A percentile compares a stretch with the other conserved stretches of the same genome.
Conservation (phyloP, 2,797 vertebrate genomes). For the Phyllotis vaccarum region DNA sequence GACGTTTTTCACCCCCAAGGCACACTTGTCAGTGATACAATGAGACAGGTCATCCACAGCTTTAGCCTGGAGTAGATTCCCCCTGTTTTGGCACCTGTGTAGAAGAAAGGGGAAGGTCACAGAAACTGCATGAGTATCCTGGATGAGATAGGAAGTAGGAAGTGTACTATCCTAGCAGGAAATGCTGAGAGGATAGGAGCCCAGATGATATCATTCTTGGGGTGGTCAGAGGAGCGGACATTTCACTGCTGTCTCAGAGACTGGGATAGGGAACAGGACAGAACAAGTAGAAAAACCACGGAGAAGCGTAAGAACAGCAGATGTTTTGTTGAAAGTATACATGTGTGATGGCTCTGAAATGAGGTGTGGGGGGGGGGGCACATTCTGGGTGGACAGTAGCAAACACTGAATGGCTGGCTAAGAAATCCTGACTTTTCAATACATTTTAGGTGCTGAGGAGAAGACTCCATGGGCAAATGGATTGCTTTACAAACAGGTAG, state of each 20-base stretch:
- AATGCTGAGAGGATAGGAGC: not conserved
- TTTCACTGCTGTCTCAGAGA: not conserved
- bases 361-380: not conserved
- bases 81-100: too few relatives aligned
- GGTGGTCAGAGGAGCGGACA: not conserved
- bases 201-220: not conserved
- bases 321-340: not conserved
- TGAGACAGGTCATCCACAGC: not conserved
- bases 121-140: not conserved
- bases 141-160: not conserved
- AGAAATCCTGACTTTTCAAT: not conserved
- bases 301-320: not conserved
- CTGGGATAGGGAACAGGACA: not conserved
- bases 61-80: not conserved
- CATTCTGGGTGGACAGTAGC: not conserved
- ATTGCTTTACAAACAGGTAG: not conserved
- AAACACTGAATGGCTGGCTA: not conserved
- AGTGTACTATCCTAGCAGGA: not conserved
- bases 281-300: not conserved
- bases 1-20: not conserved
- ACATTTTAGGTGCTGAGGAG: not conserved
- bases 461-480: not conserved
- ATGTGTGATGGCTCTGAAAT: not conserved
- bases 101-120: fast-evolving
- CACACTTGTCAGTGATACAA: not conserved